A percentile compares a stretch with the other conserved stretches of the same genome.
phyloP scores from a whole-genome alignment of 1,140 invertebrate genomes.

The Drosophila repleta region DNA sequence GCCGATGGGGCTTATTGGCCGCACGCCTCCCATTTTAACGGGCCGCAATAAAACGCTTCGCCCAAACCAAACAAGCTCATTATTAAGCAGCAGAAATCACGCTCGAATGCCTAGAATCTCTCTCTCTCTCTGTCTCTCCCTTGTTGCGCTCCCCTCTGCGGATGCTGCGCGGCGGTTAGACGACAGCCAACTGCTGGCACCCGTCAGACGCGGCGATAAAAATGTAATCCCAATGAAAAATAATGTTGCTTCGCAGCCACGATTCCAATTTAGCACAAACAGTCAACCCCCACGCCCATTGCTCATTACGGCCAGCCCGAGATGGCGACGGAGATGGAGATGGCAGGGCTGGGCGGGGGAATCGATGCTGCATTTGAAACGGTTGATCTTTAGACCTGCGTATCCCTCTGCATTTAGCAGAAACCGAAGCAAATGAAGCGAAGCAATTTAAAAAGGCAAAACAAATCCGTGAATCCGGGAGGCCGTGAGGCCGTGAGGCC shows the following conservation, averaged over 20 bases:
- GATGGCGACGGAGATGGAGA: not conserved
- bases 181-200: constrained; percentile 74
- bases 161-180: constrained; percentile 4
- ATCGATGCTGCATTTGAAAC: not conserved
- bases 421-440: constrained; percentile 78
- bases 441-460: constrained; percentile 83
- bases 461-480: constrained; percentile 63
- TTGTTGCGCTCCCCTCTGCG: no score
- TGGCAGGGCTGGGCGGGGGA: not conserved
- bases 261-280: constrained; percentile 71
- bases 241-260: constrained; percentile 72
- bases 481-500: no score
- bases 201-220: constrained; percentile 81
- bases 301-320: constrained; percentile 55
- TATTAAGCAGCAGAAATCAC: constrained; percentile 84
- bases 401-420: not conserved
- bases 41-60: constrained; percentile 74
- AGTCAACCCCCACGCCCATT: constrained; percentile 49
- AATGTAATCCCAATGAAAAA: constrained; percentile 83
- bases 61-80: constrained; percentile 70
- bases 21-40: constrained; percentile 63
- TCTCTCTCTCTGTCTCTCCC: not conserved
- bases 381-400: not conserved
- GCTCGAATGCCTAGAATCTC: constrained; percentile 53
- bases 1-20: constrained; percentile 42